Evolutionary conservation across 2,797 vertebrate genomes (phyloP), one percentile per base, ranked within the genome.

Genomic region (Phoebastria nigripes): DNA sequence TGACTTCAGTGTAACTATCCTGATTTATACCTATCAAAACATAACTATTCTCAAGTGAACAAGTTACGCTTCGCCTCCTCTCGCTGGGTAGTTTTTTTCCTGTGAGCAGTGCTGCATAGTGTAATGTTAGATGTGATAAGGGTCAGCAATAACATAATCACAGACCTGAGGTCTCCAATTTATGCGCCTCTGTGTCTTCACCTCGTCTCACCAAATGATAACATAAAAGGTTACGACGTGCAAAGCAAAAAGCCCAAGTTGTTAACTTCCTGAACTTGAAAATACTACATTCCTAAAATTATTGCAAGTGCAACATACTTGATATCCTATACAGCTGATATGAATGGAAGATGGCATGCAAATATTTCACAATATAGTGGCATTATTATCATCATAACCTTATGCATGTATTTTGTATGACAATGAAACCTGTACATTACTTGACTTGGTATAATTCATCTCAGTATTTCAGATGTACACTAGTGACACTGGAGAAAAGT

Each of bases 181-280:
- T 95, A 96, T 82, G 82, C 0, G 46, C 44, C 76, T 88, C 84
- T 86, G 94, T 88, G 91, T 94, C 94, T 96, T 97, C 93, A 95
- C 93, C 89, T 96, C 90, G 85, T 93, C 83, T 95, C 70, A 79
- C 79, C 72, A 96, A 96, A 95, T 55, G 87, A 90, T 96, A 93
- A 93, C 94, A 91, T 91, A 94, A 97, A 96, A 97, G 97, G 97
- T 97, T 96, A 96, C 2, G 1, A 88, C 47, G 91, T 96, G 95
- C 94, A 93, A 94, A 96, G 94, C 70, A 96, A 94, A 97, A 96
- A 93, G 92, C 91, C 80, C 58, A 88, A 92, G 79, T 82, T 95
- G 94, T 97, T 96, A 97, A 96, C 97, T 95, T 96, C 70, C 82
- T 94, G 93, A 96, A 96, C 92, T 93, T 95, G 94, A 97, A 96